Conservation (phyloP, 2,113 vertebrate genomes). For the Chlamydotis undulata region DNA sequence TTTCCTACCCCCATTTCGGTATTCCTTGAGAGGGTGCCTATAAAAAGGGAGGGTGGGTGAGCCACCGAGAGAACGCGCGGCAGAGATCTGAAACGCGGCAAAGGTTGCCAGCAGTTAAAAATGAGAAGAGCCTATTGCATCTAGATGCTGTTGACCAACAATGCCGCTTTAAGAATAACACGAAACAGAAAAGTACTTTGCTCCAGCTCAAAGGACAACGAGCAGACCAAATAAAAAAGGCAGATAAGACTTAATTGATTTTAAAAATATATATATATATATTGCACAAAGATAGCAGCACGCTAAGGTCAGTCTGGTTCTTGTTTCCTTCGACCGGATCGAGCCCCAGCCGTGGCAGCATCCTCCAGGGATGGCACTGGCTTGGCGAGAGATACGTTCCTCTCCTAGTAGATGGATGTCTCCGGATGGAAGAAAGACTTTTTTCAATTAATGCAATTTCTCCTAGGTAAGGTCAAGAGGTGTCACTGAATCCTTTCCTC, state of each 20-base stretch:
- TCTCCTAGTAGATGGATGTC: background rate
- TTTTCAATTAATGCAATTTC: background rate
- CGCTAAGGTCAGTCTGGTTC: too few species aligned
- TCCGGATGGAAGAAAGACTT: background rate
- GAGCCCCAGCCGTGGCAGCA: background rate
- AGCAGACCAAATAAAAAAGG: background rate
- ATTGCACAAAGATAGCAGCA: background rate
- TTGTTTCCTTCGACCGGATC: rapidly evolving
- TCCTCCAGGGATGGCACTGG: background rate
- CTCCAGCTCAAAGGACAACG: background rate
- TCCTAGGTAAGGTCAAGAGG: background rate
- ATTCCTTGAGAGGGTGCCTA: background rate
- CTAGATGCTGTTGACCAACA: rapidly evolving
- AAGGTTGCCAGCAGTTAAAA: background rate
- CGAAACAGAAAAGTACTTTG: background rate
- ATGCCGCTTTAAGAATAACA: rapidly evolving
- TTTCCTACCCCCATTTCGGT: background rate
- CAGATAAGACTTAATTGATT: background rate
- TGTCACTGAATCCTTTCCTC: background rate
- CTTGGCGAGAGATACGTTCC: rapidly evolving
- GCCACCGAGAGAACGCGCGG: rapidly evolving
- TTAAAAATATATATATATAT: background rate
- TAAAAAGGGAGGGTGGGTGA: background rate
- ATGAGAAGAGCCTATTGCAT: rapidly evolving
- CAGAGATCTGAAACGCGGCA: background rate